Evolutionary conservation across 2,797 vertebrate genomes (phyloP).

Genomic region (Semaprochilodus insignis): DNA sequence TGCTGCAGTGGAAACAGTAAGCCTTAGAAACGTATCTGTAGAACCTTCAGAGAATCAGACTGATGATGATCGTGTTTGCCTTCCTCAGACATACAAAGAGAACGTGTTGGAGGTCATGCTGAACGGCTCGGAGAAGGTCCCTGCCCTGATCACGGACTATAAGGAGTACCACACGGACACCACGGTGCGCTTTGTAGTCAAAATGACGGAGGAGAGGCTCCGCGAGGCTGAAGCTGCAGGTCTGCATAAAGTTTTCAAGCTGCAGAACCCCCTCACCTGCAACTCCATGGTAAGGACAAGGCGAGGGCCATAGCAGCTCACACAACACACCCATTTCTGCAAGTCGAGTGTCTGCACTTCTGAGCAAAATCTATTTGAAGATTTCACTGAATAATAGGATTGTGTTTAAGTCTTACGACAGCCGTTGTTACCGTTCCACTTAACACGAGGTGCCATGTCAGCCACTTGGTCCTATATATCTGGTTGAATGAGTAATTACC

Average conservation of each 20-base stretch:
- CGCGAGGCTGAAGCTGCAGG: conserved; percentile 86
- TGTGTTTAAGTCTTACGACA: too few relatives aligned
- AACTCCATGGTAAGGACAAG: conserved; percentile 89
- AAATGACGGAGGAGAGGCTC: conserved; percentile 90
- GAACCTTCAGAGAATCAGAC: not conserved
- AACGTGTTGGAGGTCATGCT: conserved; percentile 95
- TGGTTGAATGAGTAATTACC: too few relatives aligned
- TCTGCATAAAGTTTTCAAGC: conserved; percentile 97
- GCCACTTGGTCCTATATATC: too few relatives aligned
- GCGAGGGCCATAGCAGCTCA: too few relatives aligned
- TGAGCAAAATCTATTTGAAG: not conserved
- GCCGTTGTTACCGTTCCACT: too few relatives aligned
- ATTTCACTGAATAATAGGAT: too few relatives aligned
- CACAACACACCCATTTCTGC: not conserved
- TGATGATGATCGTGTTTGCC: not conserved
- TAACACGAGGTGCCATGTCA: too few relatives aligned
- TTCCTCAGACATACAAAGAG: conserved; percentile 90
- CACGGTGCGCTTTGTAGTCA: conserved; percentile 92
- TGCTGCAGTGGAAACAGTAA: not conserved
- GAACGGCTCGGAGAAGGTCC: conserved; percentile 93
- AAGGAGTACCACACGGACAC: conserved; percentile 97
- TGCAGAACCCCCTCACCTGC: conserved; percentile 91
- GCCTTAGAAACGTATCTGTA: not conserved
- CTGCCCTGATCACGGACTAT: conserved; percentile 94
- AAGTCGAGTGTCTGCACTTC: not conserved